Base-by-base conservation (phyloP, 1,140 invertebrate species). In the Drosophila erecta region DNA sequence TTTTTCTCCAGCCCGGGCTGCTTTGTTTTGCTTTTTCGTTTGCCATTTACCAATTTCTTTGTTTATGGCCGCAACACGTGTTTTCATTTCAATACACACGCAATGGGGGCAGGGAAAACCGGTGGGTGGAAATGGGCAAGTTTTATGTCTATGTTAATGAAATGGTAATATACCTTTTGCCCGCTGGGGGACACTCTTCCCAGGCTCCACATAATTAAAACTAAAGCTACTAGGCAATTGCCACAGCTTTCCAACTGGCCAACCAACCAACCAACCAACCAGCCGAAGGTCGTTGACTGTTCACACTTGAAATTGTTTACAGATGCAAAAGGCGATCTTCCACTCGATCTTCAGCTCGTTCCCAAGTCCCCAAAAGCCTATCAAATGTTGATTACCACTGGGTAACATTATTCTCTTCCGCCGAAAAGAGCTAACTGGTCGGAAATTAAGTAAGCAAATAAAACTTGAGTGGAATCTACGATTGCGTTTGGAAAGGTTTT, bases 71-170 rank as follows among this genome's bases (percentile, higher is more conserved):
- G 66, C 79, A 86, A 87, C 83, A 86, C 83, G 83, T 87, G 83
- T 89, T 83, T 89, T 70, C 76, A 89, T 84, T 87, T 76, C 79
- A 70, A 79, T 72, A 85, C 56, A 74, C 67, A 81, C 67, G 56
- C 46, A 75, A 46, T n/a, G 15, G 17, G 15, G n/a, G 38, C n/a
- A 4, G 56, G 20, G 20, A 47, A 54, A 15, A 35, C 24, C 11
- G 27, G 35, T 38, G 56, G 40, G 46, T 51, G 60, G 61, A 10
- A 22, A 35, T 22, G 20, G 49, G 44, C 33, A 33, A 50, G 33
- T 66, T 86, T 87, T 89, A 89, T 89, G 79, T 69, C 61, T 86
- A 86, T 86, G 83, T 83, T 86, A 86, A 86, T 86, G 84, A 86
- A 86, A 86, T 86, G 84, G 84, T 86, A 83, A 89, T 86, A 60